These are phyloP conservation scores for Hoplostethus atlanticus DNA, from an alignment of 2,797 vertebrate species.

Conservation along the genomic window DNA sequence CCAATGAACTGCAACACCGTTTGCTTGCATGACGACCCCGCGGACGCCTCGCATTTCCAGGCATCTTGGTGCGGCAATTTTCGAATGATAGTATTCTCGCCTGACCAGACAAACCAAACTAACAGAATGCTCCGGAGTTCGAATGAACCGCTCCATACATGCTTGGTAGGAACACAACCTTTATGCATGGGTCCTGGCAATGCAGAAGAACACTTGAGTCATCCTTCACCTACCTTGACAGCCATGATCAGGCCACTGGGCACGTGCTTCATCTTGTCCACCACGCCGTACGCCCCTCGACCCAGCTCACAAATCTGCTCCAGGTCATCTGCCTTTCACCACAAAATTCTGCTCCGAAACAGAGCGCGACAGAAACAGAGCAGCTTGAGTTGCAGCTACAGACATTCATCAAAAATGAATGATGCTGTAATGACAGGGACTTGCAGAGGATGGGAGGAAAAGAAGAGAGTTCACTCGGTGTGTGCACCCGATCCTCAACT, in stretches of 20 bases:
- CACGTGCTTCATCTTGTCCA: slow-evolving; percentile 96
- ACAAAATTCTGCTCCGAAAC: slow-evolving; percentile 89
- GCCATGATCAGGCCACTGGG: slow-evolving; percentile 96
- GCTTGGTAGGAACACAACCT: no score
- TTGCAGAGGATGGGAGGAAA: background rate
- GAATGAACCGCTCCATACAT: no score
- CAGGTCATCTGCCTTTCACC: slow-evolving; percentile 96
- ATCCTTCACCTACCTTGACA: slow-evolving; percentile 88
- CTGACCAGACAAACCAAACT: no score
- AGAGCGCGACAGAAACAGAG: background rate
- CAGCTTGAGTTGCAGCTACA: background rate
- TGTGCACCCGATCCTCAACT: background rate
- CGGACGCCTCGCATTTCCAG: no score
- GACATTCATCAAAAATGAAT: background rate
- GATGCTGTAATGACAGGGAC: background rate
- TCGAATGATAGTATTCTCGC: no score
- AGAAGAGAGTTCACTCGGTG: background rate
- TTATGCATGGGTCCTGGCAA: no score
- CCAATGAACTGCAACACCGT: no score
- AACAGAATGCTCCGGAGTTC: no score
- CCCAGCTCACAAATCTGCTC: slow-evolving; percentile 94
- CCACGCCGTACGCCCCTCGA: slow-evolving; percentile 94
- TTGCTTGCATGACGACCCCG: no score
- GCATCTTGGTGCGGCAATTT: no score
- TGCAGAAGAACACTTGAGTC: no score